These are phyloP conservation scores for Microctenopoma steveboyesi DNA, from an alignment of 2,797 vertebrate species.

Conservation along the genomic window DNA sequence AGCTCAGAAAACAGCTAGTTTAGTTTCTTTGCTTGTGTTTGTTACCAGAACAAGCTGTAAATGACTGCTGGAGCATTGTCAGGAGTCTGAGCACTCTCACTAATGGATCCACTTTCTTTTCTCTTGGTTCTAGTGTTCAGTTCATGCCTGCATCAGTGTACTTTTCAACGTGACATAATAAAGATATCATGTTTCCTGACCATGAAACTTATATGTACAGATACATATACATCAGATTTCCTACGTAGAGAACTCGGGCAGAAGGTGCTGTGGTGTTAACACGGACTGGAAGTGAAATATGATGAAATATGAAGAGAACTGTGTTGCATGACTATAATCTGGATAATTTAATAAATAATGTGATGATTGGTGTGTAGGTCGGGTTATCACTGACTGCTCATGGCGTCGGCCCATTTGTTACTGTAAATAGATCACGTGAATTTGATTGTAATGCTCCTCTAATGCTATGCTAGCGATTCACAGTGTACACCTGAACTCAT, in stretches of 20 bases:
- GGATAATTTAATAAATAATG: background rate
- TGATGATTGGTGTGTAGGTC: too few relatives aligned
- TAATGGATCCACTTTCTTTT: conserved; percentile 68
- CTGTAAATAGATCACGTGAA: background rate
- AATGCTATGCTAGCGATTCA: background rate
- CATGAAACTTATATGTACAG: conserved; percentile 20
- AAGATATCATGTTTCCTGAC: conserved; percentile 55
- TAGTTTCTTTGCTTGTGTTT: background rate
- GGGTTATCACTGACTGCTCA: too few relatives aligned
- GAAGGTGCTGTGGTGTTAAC: background rate
- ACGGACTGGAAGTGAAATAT: background rate
- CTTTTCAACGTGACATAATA: conserved; percentile 35
- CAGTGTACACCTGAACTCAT: background rate
- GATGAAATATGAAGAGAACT: background rate
- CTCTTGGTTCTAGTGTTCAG: conserved; percentile 30
- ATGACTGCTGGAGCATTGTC: conserved; percentile 18
- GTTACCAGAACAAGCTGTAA: background rate
- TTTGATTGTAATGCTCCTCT: too few relatives aligned
- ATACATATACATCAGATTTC: conserved; percentile 24
- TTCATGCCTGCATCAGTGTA: conserved; percentile 30
- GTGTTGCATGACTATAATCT: background rate
- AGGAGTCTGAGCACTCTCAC: conserved; percentile 43
- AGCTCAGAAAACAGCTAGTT: conserved; percentile 20
- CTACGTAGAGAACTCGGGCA: conserved; percentile 8
- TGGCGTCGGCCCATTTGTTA: background rate